Evolutionary conservation across 64 coral and sea anemone species (phyloP), one percentile per base, ranked within the genome.

Genomic region (Pocillopora verrucosa): DNA sequence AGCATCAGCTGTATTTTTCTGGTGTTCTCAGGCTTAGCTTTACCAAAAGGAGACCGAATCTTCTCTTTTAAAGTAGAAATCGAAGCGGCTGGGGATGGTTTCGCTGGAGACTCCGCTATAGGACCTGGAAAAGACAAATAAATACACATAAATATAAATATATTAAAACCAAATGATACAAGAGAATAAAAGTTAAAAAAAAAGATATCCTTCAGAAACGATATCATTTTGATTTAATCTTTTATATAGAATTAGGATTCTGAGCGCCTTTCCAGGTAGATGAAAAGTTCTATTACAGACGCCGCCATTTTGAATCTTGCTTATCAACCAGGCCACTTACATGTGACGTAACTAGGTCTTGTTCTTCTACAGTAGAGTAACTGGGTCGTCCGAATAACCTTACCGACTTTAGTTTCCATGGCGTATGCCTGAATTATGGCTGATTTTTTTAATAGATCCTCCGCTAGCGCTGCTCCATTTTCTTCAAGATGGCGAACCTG

Each of bases 401-500:
- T 36, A 98, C 96, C 93, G n/a, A 92, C 84, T 92, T 98, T 98
- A 15, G 96, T 87, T 60, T 94, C 87, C 96, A 98, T 98, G 34
- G 93, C 96, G 73, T 98, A 98, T 25, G 93, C 72, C 70, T 95
- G 96, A 79, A 98, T 98, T 25, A 98, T 82, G 13, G 89, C 90
- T 19, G 93, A 93, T 77, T 98, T 98, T 67, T 90, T 87, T 76
- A 98, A 93, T 69, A 98, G 76, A 61, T 98, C 96, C 9, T 98
- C 96, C 14, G 93, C 96, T 79, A 98, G 83, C 0, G 93, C 93
- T 15, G 93, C 93, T 20, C 93, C 90, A 7, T 84, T 98, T 88
- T 98, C 93, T 60, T 98, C 96, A 80, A 98, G 78, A 68, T 98
- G 96, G 7, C 89, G 94, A 82, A 98, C 96, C 95, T 98, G 72